These are phyloP conservation scores for Lutjanus argentimaculatus DNA, from an alignment of 2,797 vertebrate genomes.

Conservation along the genomic window DNA sequence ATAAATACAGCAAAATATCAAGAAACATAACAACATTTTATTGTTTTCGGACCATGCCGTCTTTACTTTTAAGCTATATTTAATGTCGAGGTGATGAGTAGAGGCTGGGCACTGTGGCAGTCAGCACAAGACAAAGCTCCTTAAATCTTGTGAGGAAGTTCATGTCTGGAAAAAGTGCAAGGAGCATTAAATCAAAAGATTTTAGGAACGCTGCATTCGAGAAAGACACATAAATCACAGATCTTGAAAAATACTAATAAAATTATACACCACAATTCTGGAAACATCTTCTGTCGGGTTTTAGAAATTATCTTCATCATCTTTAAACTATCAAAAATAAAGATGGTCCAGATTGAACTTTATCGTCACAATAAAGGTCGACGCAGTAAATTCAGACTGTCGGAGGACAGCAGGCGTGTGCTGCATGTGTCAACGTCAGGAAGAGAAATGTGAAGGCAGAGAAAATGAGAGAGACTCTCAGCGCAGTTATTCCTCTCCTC, in stretches of 20 bases:
- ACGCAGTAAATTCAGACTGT: neutral
- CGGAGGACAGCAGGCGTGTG: neutral
- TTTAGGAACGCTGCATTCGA: neutral
- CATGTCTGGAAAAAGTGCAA: neutral
- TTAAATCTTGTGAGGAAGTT: neutral
- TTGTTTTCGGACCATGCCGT: neutral
- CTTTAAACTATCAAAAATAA: neutral
- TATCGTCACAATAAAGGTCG: neutral
- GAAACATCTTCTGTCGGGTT: neutral
- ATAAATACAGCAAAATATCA: no score
- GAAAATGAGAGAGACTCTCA: conserved; percentile 48
- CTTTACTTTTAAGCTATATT: neutral
- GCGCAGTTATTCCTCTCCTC: conserved; percentile 57
- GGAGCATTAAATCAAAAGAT: neutral
- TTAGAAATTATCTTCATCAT: neutral
- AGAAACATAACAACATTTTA: neutral
- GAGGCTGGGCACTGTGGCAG: neutral
- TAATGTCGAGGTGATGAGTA: no score
- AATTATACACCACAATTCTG: neutral
- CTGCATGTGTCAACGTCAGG: conserved; percentile 48
- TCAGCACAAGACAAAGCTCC: neutral
- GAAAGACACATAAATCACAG: neutral
- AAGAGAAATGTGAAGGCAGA: conserved; percentile 46
- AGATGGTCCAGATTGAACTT: neutral
- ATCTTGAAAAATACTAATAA: conserved; percentile 7